phyloP scores from a whole-genome alignment of 2,113 vertebrate species.

The Anguilla japonica region DNA sequence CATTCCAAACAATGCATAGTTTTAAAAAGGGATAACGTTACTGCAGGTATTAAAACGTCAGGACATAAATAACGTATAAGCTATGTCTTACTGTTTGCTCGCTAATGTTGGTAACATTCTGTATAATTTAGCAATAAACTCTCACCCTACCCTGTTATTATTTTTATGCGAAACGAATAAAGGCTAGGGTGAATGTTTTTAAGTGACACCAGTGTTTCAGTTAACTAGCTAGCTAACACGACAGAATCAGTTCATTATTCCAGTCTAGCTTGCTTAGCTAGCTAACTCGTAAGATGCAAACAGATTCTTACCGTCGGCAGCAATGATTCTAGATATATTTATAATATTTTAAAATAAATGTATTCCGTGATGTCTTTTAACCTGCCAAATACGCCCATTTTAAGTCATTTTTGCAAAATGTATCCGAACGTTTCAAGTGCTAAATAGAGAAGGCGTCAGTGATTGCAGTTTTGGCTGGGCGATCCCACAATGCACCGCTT shows the following conservation, averaged over 20 bases:
- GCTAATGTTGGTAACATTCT: neutral
- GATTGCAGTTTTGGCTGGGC: neutral
- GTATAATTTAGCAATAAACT: too few relatives aligned
- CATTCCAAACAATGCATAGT: neutral
- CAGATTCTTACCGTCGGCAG: slow-evolving; percentile 18
- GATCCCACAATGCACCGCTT: neutral
- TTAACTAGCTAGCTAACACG: neutral
- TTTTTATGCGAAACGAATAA: neutral
- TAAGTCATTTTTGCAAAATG: neutral
- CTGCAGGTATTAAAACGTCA: neutral
- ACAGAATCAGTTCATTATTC: neutral
- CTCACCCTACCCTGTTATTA: too few relatives aligned
- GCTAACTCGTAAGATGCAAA: neutral
- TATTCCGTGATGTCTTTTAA: neutral
- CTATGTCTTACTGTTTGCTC: neutral
- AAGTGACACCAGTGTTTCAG: neutral
- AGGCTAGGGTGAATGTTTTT: neutral
- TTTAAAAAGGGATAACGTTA: neutral
- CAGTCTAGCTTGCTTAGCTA: neutral
- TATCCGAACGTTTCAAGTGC: neutral
- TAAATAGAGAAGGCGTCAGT: neutral
- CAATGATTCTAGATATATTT: slow-evolving; percentile 6
- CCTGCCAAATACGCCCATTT: slow-evolving; percentile 1
- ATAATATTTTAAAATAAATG: neutral
- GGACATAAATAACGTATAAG: too few relatives aligned